Evolutionary conservation across 92 coral and sea anemone genomes (phyloP), one percentile per base, ranked within the genome.

Genomic region (Porites rus): DNA sequence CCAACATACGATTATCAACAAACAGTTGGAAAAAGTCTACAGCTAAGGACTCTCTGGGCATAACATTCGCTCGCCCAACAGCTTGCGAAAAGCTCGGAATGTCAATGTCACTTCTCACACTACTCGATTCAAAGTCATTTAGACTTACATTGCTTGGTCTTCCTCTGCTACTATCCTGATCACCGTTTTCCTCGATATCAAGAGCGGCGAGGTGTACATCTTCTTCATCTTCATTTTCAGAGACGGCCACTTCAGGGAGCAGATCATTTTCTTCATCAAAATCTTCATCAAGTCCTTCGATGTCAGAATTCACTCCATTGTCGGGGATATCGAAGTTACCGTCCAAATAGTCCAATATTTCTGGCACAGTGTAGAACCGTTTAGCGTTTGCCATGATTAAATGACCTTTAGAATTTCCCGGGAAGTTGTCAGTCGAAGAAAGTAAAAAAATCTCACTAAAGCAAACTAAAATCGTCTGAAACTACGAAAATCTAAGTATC

Each of bases 271-370:
- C 63, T 76, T 77, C 82, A 13, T 77, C 82, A 77, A 54, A 77
- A n/a, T 65, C 84, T 2, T 79, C 84, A 79, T 79, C 77, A 28
- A 70, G 77, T 56, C 86, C 77, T 71, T 82, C 78, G 50, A 82
- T 20, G 28, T 82, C 78, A 69, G 77, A 51, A 70, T 82, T 69
- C 8, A 56, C 86, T 68, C 84, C 86, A 69, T 82, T 69, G 31
- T 82, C 86, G 16, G 86, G 86, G 20, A 82, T 82, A 70, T 82
- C 86, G 59, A 69, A 70, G 76, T 82, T 53, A 53, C 5, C 69
- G 46, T 82, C 67, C 17, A 80, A 80, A 80, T 64, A 46, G 11
- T 43, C 84, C 53, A 70, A 46, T 70, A 70, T 59, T 69, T 82
- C 77, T 59, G 63, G 69, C 72, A 82, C 86, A 52, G 78, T 69